These are phyloP conservation scores for Epinotia demarniana DNA, from an alignment of 2,888 invertebrate genomes.

Conservation along the genomic window DNA sequence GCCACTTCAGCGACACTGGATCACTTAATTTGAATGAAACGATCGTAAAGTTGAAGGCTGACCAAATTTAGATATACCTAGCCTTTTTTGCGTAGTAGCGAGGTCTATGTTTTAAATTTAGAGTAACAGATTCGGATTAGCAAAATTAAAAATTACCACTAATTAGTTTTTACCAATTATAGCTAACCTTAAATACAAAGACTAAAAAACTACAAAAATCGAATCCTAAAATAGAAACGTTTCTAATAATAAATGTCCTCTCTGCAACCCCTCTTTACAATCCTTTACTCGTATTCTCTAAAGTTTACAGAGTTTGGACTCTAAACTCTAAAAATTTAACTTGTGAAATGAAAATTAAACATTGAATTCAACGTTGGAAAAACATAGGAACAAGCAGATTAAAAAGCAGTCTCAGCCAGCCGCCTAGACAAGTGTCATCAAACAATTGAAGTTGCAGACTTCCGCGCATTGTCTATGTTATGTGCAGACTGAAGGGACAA, in stretches of 20 bases:
- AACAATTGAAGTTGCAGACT: constrained; percentile 63
- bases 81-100: constrained; percentile 52
- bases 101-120: constrained; percentile 30
- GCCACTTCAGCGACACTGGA: constrained; percentile 56
- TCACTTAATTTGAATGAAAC: constrained; percentile 60
- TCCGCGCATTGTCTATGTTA: constrained; percentile 62
- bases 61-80: constrained; percentile 62
- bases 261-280: too few relatives aligned
- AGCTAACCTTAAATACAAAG: background rate
- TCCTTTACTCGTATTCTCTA: too few relatives aligned
- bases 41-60: constrained; percentile 75
- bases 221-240: background rate
- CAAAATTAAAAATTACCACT: background rate
- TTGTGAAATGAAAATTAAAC: background rate
- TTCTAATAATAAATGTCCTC: too few relatives aligned
- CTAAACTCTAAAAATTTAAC: too few relatives aligned
- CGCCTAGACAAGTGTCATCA: constrained; percentile 67
- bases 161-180: background rate
- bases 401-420: constrained; percentile 55
- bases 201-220: background rate
- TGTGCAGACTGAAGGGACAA: background rate
- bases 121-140: constrained; percentile 15
- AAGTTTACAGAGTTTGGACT: too few relatives aligned
- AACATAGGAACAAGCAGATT: constrained; percentile 15
- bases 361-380: constrained; percentile 24